Base-by-base conservation (phyloP, 2,797 vertebrate genomes). In the Apodemus agrarius region DNA sequence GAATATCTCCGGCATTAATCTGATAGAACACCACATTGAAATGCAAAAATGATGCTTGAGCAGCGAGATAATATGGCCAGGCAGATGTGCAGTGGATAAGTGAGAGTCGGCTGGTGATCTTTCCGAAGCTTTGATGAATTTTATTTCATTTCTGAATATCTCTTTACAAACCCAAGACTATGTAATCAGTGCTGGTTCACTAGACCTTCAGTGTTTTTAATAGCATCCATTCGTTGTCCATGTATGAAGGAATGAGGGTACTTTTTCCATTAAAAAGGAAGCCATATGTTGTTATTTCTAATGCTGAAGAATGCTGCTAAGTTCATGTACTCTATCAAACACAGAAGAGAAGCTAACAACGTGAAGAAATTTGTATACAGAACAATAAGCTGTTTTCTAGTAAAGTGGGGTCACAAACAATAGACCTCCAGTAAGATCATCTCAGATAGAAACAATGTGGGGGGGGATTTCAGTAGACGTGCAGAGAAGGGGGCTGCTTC, bases 1-100 rank as follows among this genome's bases (percentile, higher is more conserved):
- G 98, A 98, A 98, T 98, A 98, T 98, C 98, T 98, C 98, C 98
- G 98, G 98, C 98, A 98, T 99, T 99, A 98, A 99, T 99, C 98
- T 99, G 98, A 98, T 99, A 98, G 98, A 98, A 98, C 97, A 89
- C 97, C 97, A 95, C 98, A 98, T 98, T 99, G 98, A 99, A 98
- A 99, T 99, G 98, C 98, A 99, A 98, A 99, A 98, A 97, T 96
- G 98, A 96, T 98, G 96, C 97, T 98, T 96, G 95, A 98, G 94
- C 94, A 94, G 97, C 94, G 97, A 98, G 98, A 98, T 99, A 98
- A 98, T 98, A 97, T 0, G 19, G 97, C 97, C 97, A 98, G 98
- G 98, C 99, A 99, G 99, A 99, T 99, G 98, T 98, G 98, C 97
- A 94, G 22, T 93, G 97, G 97, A 98, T 98, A 98, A 98, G 91